phyloP scores from a whole-genome alignment of 2,888 invertebrate genomes.

The Caenorhabditis wallacei region DNA sequence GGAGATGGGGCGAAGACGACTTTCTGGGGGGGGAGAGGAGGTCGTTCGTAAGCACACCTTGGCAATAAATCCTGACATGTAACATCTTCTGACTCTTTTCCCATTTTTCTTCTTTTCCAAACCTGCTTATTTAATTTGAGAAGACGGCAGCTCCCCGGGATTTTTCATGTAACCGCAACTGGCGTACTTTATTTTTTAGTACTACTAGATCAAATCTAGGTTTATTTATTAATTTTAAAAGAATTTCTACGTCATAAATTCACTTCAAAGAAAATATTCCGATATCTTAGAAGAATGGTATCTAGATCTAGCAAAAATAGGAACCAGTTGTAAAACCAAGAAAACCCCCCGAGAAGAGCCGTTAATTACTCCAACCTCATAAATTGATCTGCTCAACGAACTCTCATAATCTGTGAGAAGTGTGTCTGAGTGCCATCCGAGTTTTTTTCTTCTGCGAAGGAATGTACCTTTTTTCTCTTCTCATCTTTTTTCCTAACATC shows the following conservation, averaged over 20 bases:
- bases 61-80: conserved; percentile 61
- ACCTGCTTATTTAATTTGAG: conserved; percentile 12
- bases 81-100: conserved; percentile 48
- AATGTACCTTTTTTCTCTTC: conserved; percentile 43
- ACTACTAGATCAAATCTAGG: too few relatives aligned
- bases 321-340: too few relatives aligned
- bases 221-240: too few relatives aligned
- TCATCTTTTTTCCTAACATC: conserved; percentile 18
- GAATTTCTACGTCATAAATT: too few relatives aligned
- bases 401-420: conserved; percentile 18
- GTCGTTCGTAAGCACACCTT: conserved; percentile 39
- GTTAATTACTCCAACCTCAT: conserved; percentile 21
- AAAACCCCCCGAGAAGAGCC: not conserved
- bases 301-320: too few relatives aligned
- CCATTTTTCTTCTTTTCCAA: not conserved
- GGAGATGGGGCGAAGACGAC: conserved; percentile 3
- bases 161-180: not conserved
- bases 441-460: conserved; percentile 14
- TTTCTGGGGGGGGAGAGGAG: too few relatives aligned
- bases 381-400: conserved; percentile 29
- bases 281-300: too few relatives aligned
- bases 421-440: conserved; percentile 49
- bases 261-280: too few relatives aligned
- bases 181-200: too few relatives aligned
- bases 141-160: not conserved